Conservation (phyloP, 2,113 vertebrate species). For the Oncorhynchus clarkii region DNA sequence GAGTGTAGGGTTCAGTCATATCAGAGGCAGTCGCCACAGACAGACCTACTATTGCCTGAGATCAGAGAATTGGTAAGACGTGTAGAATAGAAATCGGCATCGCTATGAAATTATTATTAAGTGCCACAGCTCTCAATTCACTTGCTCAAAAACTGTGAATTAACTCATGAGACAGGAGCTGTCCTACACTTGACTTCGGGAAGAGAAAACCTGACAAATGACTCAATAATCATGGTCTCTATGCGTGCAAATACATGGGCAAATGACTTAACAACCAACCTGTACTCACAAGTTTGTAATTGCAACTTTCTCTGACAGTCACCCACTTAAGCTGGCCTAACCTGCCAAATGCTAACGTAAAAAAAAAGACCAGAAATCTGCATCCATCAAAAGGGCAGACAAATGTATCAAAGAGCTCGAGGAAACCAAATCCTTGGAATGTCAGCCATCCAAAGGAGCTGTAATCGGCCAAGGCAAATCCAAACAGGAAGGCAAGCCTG, state of each 20-base stretch:
- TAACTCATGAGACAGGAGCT: too few species aligned
- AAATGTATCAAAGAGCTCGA: constrained; percentile 28
- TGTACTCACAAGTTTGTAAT: background rate
- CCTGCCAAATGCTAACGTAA: constrained; percentile 6
- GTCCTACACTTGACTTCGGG: too few species aligned
- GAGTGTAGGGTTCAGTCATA: too few species aligned
- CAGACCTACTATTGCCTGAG: too few species aligned
- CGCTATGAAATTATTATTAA: too few species aligned
- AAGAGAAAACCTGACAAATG: too few species aligned
- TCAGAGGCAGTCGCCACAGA: too few species aligned
- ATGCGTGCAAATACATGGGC: background rate
- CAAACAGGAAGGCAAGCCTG: constrained; percentile 31
- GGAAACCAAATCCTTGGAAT: constrained; percentile 38
- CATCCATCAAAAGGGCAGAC: constrained; percentile 29
- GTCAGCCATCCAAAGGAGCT: constrained; percentile 20
- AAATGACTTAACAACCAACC: background rate
- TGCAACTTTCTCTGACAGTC: background rate
- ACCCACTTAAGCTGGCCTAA: background rate
- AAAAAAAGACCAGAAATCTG: constrained; percentile 28
- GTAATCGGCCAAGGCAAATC: constrained; percentile 42
- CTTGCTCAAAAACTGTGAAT: too few species aligned
- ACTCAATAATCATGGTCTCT: too few species aligned
- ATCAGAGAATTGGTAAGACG: too few species aligned
- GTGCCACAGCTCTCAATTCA: too few species aligned
- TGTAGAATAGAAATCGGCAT: too few species aligned